Conservation (phyloP, 2,113 vertebrate species). For the Oceanites oceanicus region DNA sequence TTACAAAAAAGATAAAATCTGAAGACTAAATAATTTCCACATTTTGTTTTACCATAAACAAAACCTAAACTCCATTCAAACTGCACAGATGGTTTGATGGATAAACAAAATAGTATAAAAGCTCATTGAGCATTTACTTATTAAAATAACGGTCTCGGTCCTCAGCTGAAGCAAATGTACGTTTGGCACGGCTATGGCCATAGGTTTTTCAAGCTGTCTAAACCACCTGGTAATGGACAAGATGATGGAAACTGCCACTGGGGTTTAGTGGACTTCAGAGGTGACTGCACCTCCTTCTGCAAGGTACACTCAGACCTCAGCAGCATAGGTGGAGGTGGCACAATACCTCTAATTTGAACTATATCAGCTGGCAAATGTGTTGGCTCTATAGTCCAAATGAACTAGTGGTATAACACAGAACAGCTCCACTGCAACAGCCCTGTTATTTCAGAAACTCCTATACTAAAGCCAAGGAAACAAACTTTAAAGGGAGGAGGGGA, state of each 20-base stretch:
- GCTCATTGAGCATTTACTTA: neutral
- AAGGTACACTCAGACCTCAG: neutral
- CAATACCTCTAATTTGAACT: neutral
- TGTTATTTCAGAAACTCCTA: neutral
- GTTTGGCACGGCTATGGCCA: neutral
- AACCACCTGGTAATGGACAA: neutral
- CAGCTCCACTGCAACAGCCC: neutral
- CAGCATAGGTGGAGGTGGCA: neutral
- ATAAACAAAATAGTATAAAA: constrained; percentile 24
- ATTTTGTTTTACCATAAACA: neutral
- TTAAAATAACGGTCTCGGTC: neutral
- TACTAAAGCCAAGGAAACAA: neutral
- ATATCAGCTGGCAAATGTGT: accelerated
- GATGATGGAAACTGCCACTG: neutral
- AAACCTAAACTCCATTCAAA: constrained; percentile 5
- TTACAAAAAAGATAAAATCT: neutral
- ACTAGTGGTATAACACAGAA: neutral
- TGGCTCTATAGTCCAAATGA: neutral
- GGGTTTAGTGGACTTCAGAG: neutral
- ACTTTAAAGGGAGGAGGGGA: neutral
- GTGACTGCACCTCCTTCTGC: neutral
- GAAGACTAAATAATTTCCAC: neutral
- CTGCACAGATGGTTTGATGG: neutral
- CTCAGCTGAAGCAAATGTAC: neutral
- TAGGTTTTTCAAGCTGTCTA: neutral